A percentile compares a stretch with the other conserved stretches of the same genome.
These are phyloP conservation scores for Epinephelus cyanopodus DNA, from an alignment of 2,113 vertebrate species.

Conservation along the genomic window DNA sequence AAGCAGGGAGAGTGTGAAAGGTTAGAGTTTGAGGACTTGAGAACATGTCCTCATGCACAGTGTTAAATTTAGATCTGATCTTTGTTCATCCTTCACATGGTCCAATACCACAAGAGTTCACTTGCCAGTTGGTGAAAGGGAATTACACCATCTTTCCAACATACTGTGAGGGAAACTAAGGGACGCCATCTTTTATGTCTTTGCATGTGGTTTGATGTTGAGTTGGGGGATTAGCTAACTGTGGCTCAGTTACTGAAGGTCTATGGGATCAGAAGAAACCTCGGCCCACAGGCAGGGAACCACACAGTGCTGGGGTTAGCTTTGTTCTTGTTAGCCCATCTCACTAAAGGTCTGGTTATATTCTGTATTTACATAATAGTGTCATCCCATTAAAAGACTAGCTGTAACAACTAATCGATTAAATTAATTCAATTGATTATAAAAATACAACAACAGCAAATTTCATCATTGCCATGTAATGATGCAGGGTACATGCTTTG, in stretches of 20 bases:
- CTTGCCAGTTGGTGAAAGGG: slow-evolving; percentile 10
- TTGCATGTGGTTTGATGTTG: slow-evolving; percentile 13
- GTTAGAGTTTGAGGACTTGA: neutral
- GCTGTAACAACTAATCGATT: too few relatives aligned
- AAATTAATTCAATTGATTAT: too few relatives aligned
- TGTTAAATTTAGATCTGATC: slow-evolving; percentile 53
- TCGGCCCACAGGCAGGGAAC: neutral
- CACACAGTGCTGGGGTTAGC: neutral
- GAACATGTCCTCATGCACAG: slow-evolving; percentile 27
- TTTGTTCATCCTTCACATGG: slow-evolving; percentile 15
- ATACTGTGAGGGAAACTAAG: neutral
- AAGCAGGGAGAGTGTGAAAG: neutral
- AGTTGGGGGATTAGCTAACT: neutral
- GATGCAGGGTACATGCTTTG: too few relatives aligned
- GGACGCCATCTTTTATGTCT: slow-evolving; percentile 4
- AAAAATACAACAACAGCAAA: too few relatives aligned
- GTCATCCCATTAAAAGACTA: neutral
- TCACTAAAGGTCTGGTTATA: neutral
- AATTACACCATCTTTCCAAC: slow-evolving; percentile 15
- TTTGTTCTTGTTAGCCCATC: neutral
- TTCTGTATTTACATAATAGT: neutral
- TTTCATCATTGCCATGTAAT: too few relatives aligned
- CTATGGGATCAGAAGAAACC: neutral
- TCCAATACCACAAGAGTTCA: slow-evolving; percentile 27
- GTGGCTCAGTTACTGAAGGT: slow-evolving; percentile 8